A percentile compares a stretch with the other conserved stretches of the same genome.
Conservation (phyloP, 2,888 invertebrate genomes). For the Pseudoips prasinana region DNA sequence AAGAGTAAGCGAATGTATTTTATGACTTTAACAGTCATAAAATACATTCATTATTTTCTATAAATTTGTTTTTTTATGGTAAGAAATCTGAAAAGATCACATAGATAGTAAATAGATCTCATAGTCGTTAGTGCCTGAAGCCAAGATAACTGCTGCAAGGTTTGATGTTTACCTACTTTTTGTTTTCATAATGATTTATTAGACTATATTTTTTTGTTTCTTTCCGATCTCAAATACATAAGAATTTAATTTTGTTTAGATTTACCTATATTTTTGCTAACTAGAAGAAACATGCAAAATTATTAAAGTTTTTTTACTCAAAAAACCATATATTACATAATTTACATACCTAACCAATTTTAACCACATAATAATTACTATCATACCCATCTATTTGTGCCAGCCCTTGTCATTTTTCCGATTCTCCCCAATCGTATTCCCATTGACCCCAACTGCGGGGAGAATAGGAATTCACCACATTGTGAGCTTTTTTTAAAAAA, state of each 20-base stretch:
- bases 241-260: slow-evolving; percentile 1
- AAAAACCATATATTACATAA: slow-evolving; percentile 1
- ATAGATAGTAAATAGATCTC: slow-evolving; percentile 2
- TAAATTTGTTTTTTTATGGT: slow-evolving; percentile 3
- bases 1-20: too few relatives aligned
- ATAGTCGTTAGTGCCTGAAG: slow-evolving; percentile 2
- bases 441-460: slow-evolving; percentile 1
- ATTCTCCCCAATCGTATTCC: slow-evolving; percentile 2
- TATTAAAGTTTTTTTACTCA: background rate
- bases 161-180: slow-evolving; percentile 2
- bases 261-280: background rate
- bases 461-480: slow-evolving; percentile 2
- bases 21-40: too few relatives aligned
- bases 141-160: slow-evolving; percentile 2
- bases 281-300: too few relatives aligned
- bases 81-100: slow-evolving; percentile 2
- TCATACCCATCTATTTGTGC: slow-evolving; percentile 2
- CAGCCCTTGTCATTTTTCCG: slow-evolving; percentile 2
- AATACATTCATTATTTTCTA: slow-evolving; percentile 2
- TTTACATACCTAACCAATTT: slow-evolving; percentile 1
- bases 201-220: slow-evolving; percentile 1
- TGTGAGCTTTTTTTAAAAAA: slow-evolving; percentile 1
- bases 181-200: slow-evolving; percentile 1
- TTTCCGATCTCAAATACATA: slow-evolving; percentile 2
- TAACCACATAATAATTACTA: background rate